Evolutionary conservation across 2,888 invertebrate genomes (phyloP).

Genomic region (Hedychridium roseum): DNA sequence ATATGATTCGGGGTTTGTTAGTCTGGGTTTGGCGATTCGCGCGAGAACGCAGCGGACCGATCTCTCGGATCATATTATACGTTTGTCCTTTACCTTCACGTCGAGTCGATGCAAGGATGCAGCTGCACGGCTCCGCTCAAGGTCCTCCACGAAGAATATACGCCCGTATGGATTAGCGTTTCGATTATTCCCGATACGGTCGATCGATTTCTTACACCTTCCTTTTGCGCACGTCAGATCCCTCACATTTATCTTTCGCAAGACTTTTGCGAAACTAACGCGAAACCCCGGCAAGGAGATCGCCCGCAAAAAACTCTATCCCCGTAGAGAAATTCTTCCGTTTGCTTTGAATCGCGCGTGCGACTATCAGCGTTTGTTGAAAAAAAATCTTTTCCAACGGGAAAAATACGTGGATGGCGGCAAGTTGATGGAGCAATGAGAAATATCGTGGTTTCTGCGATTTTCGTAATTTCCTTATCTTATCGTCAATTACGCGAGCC

Average conservation of each 20-base stretch:
- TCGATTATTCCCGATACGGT: slow-evolving; percentile 7
- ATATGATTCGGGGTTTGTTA: too few relatives aligned
- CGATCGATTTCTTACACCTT: neutral
- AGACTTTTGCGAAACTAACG: too few relatives aligned
- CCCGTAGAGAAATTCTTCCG: too few relatives aligned
- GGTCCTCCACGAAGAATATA: slow-evolving; percentile 23
- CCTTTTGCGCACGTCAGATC: neutral
- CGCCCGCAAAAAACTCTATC: too few relatives aligned
- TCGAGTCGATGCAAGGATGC: slow-evolving; percentile 40
- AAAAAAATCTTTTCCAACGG: too few relatives aligned
- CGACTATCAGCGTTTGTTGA: too few relatives aligned
- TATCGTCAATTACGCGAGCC: slow-evolving; percentile 40
- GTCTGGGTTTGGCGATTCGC: slow-evolving; percentile 48
- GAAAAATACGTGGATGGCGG: too few relatives aligned
- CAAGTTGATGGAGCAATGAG: too few relatives aligned
- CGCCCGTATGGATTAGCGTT: slow-evolving; percentile 21
- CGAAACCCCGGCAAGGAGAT: too few relatives aligned
- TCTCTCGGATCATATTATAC: slow-evolving; percentile 44
- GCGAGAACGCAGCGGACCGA: slow-evolving; percentile 26
- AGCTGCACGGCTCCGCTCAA: slow-evolving; percentile 43
- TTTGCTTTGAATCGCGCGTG: too few relatives aligned
- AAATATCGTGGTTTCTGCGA: slow-evolving; percentile 10
- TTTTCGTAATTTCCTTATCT: slow-evolving; percentile 43
- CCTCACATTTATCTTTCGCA: too few relatives aligned
- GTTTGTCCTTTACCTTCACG: slow-evolving; percentile 49